These are phyloP conservation scores for Mirza zaza DNA, from an alignment of 2,113 vertebrate genomes.

Conservation along the genomic window DNA sequence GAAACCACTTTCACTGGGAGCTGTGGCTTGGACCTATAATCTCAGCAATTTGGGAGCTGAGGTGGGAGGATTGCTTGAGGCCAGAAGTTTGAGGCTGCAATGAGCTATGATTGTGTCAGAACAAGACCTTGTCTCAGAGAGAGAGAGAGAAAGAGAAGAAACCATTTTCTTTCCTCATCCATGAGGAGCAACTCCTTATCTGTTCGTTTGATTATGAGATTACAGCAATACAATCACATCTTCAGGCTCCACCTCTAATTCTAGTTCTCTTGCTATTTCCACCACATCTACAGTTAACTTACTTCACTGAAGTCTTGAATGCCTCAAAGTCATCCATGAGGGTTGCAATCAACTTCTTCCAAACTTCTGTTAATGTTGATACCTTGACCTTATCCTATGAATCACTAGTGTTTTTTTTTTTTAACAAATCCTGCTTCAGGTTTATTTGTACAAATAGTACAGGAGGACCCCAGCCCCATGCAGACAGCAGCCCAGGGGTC, in stretches of 20 bases:
- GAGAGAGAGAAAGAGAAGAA: neutral
- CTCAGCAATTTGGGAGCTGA: neutral
- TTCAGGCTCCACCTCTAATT: neutral
- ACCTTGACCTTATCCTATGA: neutral
- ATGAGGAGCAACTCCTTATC: neutral
- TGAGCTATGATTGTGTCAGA: neutral
- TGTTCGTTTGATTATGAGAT: neutral
- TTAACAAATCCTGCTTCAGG: too few species aligned
- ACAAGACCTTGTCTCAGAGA: neutral
- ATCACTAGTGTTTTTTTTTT: neutral
- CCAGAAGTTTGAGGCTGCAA: neutral
- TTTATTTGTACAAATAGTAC: too few species aligned
- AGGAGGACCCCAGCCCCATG: too few species aligned
- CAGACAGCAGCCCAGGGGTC: too few species aligned
- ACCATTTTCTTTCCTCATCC: neutral
- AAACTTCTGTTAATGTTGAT: neutral
- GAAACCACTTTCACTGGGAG: too few species aligned
- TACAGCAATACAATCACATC: neutral
- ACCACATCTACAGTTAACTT: neutral
- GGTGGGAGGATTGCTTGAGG: neutral
- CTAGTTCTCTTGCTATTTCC: neutral
- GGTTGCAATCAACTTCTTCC: neutral
- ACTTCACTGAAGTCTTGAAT: neutral
- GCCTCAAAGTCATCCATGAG: neutral
- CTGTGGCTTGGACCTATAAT: too few species aligned